Evolutionary conservation across 1,140 invertebrate species (phyloP).

Genomic region (Zaprionus africanus): DNA sequence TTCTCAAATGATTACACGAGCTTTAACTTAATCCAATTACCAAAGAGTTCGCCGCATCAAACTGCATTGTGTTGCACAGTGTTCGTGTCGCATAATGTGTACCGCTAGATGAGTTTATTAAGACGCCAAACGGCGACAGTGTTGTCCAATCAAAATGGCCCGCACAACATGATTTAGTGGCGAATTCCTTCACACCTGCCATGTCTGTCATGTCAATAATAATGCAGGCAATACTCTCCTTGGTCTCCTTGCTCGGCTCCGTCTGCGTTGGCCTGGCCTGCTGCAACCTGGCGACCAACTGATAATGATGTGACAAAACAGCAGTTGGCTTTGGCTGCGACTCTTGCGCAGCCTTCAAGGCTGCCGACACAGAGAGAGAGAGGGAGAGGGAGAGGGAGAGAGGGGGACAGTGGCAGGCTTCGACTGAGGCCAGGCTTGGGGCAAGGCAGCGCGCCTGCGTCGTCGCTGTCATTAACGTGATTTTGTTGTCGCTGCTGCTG

Average conservation of each 20-base stretch:
- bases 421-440: background rate
- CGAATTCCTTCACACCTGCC: conserved; percentile 80
- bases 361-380: conserved; percentile 8
- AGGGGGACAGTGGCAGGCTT: conserved; percentile 5
- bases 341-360: background rate
- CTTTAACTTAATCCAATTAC: no score
- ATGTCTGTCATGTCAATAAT: conserved; percentile 82
- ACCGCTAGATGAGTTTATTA: conserved; percentile 80
- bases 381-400: background rate
- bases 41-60: no score
- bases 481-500: conserved; percentile 55
- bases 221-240: conserved; percentile 44
- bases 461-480: conserved; percentile 80
- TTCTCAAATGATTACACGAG: no score
- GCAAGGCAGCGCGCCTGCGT: conserved; percentile 38
- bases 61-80: conserved; percentile 14
- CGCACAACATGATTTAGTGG: conserved; percentile 79
- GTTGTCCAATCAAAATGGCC: conserved; percentile 74
- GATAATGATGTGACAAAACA: conserved; percentile 84
- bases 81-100: conserved; percentile 43
- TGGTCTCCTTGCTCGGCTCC: no score
- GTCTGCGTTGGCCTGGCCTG: background rate
- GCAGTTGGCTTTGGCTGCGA: conserved; percentile 61
- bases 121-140: conserved; percentile 57
- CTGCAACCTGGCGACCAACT: conserved; percentile 48